phyloP scores from a whole-genome alignment of 92 coral and sea anemone genomes.

The Porites divaricata region DNA sequence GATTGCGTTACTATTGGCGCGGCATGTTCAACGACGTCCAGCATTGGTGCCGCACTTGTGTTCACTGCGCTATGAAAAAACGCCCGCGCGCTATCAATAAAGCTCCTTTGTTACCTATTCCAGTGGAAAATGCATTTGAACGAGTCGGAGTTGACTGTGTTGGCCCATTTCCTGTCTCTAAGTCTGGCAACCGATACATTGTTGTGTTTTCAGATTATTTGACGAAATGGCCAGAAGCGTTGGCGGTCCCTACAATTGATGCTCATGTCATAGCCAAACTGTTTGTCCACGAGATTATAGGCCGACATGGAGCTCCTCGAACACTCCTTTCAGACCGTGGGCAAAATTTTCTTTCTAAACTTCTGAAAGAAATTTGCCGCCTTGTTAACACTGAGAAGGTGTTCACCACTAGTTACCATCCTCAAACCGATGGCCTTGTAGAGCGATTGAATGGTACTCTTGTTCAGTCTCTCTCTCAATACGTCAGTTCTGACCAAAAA shows the following conservation, averaged over 20 bases:
- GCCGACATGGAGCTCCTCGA: slow-evolving; percentile 56
- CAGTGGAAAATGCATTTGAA: slow-evolving; percentile 57
- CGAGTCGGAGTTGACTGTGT: slow-evolving; percentile 35
- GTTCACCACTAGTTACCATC: slow-evolving; percentile 44
- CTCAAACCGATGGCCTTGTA: neutral
- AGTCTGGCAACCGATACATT: slow-evolving; percentile 59
- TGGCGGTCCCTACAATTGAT: slow-evolving; percentile 32
- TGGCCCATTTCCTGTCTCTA: slow-evolving; percentile 56
- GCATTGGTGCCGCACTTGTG: slow-evolving; percentile 52
- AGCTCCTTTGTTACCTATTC: slow-evolving; percentile 56
- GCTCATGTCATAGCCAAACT: slow-evolving; percentile 19
- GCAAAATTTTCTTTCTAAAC: slow-evolving; percentile 28
- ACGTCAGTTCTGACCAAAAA: slow-evolving; percentile 37
- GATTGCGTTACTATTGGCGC: slow-evolving; percentile 57
- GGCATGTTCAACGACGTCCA: slow-evolving; percentile 61
- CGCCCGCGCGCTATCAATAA: slow-evolving; percentile 11
- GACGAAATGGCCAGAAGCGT: slow-evolving; percentile 59
- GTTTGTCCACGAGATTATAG: slow-evolving; percentile 22
- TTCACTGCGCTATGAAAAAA: slow-evolving; percentile 53
- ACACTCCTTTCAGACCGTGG: slow-evolving; percentile 60
- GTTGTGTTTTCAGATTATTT: slow-evolving; percentile 52
- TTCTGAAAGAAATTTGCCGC: slow-evolving; percentile 55
- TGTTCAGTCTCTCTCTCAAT: slow-evolving; percentile 27
- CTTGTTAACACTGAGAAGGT: slow-evolving; percentile 14
- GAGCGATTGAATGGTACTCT: slow-evolving; percentile 35